Conservation (phyloP, 2,797 vertebrate genomes). For the Mycteria americana region DNA sequence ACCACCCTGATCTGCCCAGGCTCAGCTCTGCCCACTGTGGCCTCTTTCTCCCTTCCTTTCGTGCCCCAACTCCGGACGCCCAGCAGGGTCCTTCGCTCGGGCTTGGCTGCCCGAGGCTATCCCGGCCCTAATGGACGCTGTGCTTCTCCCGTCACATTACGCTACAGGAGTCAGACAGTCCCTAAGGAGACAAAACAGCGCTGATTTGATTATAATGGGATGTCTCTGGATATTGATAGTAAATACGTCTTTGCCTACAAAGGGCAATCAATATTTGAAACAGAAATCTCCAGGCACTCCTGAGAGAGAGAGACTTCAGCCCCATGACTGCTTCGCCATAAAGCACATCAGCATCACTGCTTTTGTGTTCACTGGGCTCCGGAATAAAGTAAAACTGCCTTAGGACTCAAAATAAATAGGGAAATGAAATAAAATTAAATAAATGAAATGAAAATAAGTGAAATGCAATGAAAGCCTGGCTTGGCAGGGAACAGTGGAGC, state of each 20-base stretch:
- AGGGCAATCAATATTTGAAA: not conserved
- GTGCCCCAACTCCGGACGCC: not conserved
- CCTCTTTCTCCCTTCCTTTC: not conserved
- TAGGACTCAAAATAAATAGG: not conserved
- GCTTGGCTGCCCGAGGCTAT: rapidly evolving
- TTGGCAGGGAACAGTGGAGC: not conserved
- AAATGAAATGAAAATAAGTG: not conserved
- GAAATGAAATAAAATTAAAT: not conserved
- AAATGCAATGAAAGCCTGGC: not conserved
- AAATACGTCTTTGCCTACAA: not conserved
- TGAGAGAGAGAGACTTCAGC: not conserved
- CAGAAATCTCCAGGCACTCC: not conserved
- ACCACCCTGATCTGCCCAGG: not conserved
- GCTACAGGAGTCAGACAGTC: not conserved
- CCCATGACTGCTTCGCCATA: not conserved
- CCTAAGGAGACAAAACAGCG: not conserved
- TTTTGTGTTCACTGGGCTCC: not conserved
- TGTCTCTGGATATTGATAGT: not conserved
- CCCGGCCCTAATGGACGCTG: rapidly evolving
- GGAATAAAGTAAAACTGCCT: not conserved
- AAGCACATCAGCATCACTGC: not conserved
- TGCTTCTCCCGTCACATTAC: not conserved
- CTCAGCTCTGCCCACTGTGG: not conserved
- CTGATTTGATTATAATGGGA: not conserved
- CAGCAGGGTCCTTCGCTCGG: not conserved